Base-by-base conservation (phyloP, 2,113 vertebrate species). In the Channa maculata region DNA sequence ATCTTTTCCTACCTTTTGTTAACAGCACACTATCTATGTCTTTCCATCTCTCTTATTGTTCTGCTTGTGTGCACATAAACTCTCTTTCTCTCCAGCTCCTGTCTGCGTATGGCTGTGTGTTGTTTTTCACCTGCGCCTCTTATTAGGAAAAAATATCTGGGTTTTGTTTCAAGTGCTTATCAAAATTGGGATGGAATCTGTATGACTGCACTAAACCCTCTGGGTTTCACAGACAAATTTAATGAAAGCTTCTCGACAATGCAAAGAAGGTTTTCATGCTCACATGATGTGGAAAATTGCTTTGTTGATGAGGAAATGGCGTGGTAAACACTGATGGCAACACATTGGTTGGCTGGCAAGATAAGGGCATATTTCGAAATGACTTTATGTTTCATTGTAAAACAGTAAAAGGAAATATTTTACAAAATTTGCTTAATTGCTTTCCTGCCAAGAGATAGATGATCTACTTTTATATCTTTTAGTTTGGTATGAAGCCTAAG, bases 241-340 rank as follows among this genome's bases (percentile, higher is more conserved):
- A 74, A 60, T 79, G 36, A 78, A 63, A 59, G 52, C 38, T 33
- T 41, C 65, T 39, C 46, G 39, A 48, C 61, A 59, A 48, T 37
- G 55, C 50, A 53, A 46, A 70, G 34, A 54, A 14, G n/a, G 15
- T 57, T 71, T 81, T 71, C n/a, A 63, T 3, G 41, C 65, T 75
- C n/a, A 7, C 24, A 1, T 44, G 61, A 67, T 71, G 65, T 78
- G 65, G 60, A 74, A 81, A 78, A 71, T 59, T 65, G 37, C 24
- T 74, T 75, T 66, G 55, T 70, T 3, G 12, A 49, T 48, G 36
- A 3, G 55, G 46, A 75, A 71, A 63, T 52, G 66, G 24, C 41
- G 53, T 1, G 4, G 57, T 66, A 39, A 58, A 53, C 41, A 52
- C 41, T 7, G n/a, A 62, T 81, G 51, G 39, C 61, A 62, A 41